Conservation (phyloP, 2,888 invertebrate species). For the Chironomus riparius region DNA sequence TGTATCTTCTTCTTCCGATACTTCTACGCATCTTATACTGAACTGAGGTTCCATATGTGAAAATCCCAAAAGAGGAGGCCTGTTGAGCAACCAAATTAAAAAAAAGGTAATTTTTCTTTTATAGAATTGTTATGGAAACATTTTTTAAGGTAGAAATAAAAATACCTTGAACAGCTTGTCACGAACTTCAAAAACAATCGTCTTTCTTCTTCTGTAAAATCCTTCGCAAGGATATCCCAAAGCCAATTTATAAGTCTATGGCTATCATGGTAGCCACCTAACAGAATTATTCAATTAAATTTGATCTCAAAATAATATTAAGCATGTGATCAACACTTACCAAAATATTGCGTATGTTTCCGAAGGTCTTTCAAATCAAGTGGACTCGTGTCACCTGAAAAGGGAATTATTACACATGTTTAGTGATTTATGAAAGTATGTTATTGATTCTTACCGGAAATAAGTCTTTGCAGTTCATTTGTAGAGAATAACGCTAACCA, state of each 20-base stretch:
- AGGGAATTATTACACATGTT: slow-evolving; percentile 45
- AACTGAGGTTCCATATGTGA: slow-evolving; percentile 95
- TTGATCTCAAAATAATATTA: background rate
- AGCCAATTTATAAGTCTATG: slow-evolving; percentile 97
- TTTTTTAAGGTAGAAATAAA: background rate
- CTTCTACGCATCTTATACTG: slow-evolving; percentile 97
- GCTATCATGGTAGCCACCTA: slow-evolving; percentile 85
- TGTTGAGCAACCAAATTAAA: slow-evolving; percentile 36
- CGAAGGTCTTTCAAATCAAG: slow-evolving; percentile 80
- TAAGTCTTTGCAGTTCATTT: slow-evolving; percentile 59
- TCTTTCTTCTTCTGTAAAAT: slow-evolving; percentile 86
- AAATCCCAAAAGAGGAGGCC: slow-evolving; percentile 92
- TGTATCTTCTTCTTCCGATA: slow-evolving; percentile 93
- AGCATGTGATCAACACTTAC: slow-evolving; percentile 39
- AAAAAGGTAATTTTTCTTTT: too few relatives aligned
- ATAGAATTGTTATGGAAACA: background rate
- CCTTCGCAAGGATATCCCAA: slow-evolving; percentile 94
- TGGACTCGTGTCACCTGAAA: slow-evolving; percentile 92
- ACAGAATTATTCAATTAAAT: too few relatives aligned
- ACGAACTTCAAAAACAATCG: slow-evolving; percentile 93
- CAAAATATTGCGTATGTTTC: slow-evolving; percentile 95
- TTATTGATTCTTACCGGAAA: background rate
- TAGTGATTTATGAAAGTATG: background rate
- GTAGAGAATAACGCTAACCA: slow-evolving; percentile 93
- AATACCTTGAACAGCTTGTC: slow-evolving; percentile 71